These are phyloP conservation scores for Dipus sagitta DNA, from an alignment of 2,797 vertebrate genomes.

Conservation along the genomic window DNA sequence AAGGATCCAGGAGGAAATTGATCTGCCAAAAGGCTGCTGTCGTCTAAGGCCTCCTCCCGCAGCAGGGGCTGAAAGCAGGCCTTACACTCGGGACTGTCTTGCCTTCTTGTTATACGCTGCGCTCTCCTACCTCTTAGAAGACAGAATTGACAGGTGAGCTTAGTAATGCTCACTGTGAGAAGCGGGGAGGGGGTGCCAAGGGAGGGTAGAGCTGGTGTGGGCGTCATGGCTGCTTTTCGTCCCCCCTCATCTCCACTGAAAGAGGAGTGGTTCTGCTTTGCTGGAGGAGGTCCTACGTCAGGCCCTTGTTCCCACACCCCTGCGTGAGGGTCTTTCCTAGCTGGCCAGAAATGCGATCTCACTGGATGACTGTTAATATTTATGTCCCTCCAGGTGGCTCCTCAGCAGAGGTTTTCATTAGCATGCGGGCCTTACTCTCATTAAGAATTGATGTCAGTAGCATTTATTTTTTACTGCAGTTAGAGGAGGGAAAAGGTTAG, in stretches of 20 bases:
- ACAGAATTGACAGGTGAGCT: too few relatives aligned
- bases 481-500: conserved; percentile 92
- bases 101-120: neutral
- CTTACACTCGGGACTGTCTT: neutral
- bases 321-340: neutral
- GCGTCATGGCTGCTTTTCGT: neutral
- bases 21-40: neutral
- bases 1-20: neutral
- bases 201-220: neutral
- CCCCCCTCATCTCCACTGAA: too few relatives aligned
- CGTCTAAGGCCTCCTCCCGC: too few relatives aligned
- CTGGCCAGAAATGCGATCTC: neutral
- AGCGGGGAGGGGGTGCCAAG: neutral
- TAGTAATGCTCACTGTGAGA: neutral
- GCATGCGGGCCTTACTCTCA: conserved; percentile 82
- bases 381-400: conserved; percentile 51
- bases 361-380: neutral
- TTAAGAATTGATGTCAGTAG: conserved; percentile 91
- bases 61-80: neutral
- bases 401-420: conserved; percentile 76
- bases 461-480: conserved; percentile 89
- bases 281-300: neutral
- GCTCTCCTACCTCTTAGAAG: neutral
- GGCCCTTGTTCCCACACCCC: neutral
- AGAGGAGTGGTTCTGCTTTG: neutral